A percentile compares a stretch with the other conserved stretches of the same genome.
Evolutionary conservation across 2,797 vertebrate genomes (phyloP).

Genomic region (Cynodonichthys magdalenae): DNA sequence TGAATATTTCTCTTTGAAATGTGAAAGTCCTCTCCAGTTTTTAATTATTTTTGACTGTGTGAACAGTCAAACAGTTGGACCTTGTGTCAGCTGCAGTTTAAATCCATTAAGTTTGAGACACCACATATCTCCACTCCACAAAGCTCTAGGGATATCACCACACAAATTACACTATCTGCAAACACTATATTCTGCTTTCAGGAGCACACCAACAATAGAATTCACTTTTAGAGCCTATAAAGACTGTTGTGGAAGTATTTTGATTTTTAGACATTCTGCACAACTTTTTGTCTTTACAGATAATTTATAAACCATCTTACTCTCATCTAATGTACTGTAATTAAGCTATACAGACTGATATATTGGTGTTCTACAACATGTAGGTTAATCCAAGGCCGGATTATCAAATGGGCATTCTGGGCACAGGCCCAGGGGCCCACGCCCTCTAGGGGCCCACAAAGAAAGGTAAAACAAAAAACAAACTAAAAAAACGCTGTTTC

Average conservation of each 20-base stretch:
- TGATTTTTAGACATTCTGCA: too few relatives aligned
- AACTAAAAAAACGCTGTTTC: too few relatives aligned
- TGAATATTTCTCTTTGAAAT: constrained; percentile 4
- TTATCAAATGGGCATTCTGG: too few relatives aligned
- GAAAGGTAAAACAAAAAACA: too few relatives aligned
- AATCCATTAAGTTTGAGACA: constrained; percentile 4
- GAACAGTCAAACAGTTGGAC: background rate
- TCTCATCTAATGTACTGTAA: background rate
- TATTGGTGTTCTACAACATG: background rate
- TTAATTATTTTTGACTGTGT: constrained; percentile 3
- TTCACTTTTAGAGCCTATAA: too few relatives aligned
- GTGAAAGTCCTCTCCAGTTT: background rate
- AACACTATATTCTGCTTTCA: too few relatives aligned
- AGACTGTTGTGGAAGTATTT: too few relatives aligned
- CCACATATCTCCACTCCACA: background rate
- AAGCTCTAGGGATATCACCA: background rate
- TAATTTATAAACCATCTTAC: background rate
- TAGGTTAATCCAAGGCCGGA: background rate
- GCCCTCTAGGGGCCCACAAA: too few relatives aligned
- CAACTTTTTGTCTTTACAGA: too few relatives aligned
- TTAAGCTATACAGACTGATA: background rate
- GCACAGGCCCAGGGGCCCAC: too few relatives aligned
- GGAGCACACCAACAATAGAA: too few relatives aligned
- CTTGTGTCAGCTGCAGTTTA: background rate
- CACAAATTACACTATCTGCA: background rate